These are phyloP conservation scores for Struthio camelus DNA, from an alignment of 2,113 vertebrate species.

Conservation along the genomic window DNA sequence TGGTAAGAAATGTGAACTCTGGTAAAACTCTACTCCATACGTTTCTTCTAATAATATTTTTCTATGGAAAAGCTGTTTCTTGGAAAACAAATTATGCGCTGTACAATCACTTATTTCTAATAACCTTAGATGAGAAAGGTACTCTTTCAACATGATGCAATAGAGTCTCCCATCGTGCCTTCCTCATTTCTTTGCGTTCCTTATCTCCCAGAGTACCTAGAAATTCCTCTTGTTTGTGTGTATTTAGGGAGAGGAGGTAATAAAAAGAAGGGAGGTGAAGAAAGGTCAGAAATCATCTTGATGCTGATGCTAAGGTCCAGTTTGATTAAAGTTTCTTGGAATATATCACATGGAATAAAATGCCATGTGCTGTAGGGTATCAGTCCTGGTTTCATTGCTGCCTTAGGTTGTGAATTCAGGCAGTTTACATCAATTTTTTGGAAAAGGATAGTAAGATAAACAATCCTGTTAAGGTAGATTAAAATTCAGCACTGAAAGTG, in stretches of 20 bases:
- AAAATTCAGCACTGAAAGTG: not conserved
- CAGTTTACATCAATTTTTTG: not conserved
- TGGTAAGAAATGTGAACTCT: slow-evolving; percentile 84
- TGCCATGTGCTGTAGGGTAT: not conserved
- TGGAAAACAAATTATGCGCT: not conserved
- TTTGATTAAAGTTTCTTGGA: not conserved
- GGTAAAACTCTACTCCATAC: too few relatives aligned
- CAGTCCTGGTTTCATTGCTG: not conserved
- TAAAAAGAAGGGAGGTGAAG: not conserved
- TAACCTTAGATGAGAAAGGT: not conserved
- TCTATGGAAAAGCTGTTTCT: not conserved
- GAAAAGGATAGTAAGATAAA: not conserved
- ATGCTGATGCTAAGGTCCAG: not conserved
- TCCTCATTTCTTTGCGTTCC: not conserved
- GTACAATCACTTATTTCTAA: not conserved
- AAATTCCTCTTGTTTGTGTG: not conserved
- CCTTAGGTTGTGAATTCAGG: not conserved
- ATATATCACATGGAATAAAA: not conserved
- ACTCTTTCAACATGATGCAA: not conserved
- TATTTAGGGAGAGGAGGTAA: not conserved
- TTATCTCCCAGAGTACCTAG: not conserved
- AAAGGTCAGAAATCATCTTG: not conserved
- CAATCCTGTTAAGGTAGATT: not conserved
- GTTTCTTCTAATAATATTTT: not conserved
- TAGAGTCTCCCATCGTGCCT: not conserved